A percentile compares a stretch with the other conserved stretches of the same genome.
These are phyloP conservation scores for Stictonetta naevosa DNA, from an alignment of 2,113 vertebrate genomes.

Conservation along the genomic window DNA sequence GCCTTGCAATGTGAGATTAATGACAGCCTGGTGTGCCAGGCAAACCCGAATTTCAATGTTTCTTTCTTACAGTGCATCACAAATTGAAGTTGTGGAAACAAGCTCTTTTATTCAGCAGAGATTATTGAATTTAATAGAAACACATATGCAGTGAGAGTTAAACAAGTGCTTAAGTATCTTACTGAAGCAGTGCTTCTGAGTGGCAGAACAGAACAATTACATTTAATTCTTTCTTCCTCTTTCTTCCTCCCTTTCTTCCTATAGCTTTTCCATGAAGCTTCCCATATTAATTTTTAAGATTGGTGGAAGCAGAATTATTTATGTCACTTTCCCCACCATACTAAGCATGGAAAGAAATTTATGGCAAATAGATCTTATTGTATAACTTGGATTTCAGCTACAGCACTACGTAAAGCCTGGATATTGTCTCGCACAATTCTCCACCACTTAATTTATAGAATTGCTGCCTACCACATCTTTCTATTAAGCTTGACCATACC, in stretches of 20 bases:
- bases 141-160: conserved; percentile 20
- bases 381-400: neutral
- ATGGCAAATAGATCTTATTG: neutral
- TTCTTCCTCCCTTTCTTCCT: neutral
- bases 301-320: neutral
- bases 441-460: neutral
- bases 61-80: conserved; percentile 26
- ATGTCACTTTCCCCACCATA: neutral
- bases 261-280: neutral
- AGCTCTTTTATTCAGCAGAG: conserved; percentile 17
- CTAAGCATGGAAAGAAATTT: neutral
- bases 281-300: neutral
- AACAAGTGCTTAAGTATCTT: neutral
- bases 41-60: conserved; percentile 48
- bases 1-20: conserved; percentile 34
- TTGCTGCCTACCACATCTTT: neutral
- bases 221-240: neutral
- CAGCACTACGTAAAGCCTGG: neutral
- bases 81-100: conserved; percentile 19
- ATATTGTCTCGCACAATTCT: neutral
- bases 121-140: conserved; percentile 38
- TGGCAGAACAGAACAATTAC: neutral
- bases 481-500: neutral
- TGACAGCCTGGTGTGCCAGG: conserved; percentile 7
- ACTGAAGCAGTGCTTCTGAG: neutral